phyloP scores from a whole-genome alignment of 2,888 invertebrate genomes.

The Antheraea yamamai region DNA sequence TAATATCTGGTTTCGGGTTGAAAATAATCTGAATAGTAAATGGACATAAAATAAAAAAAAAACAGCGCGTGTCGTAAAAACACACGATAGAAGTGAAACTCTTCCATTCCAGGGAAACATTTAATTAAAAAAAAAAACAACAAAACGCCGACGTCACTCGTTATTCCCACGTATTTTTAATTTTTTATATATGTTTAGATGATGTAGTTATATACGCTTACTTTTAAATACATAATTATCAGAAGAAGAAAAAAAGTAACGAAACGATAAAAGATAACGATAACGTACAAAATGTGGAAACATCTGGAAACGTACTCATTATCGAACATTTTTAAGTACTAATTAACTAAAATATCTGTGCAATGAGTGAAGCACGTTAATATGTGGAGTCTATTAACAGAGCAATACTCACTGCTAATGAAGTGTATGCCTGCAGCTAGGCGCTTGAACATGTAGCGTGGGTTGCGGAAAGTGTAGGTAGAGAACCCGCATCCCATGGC shows the following conservation, averaged over 20 bases:
- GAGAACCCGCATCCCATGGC: constrained; percentile 91
- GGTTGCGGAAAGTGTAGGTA: constrained; percentile 91
- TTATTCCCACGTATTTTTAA: no score
- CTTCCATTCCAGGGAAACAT: no score
- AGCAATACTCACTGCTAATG: constrained; percentile 85
- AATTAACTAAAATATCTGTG: constrained; percentile 9
- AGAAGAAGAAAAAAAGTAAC: not conserved
- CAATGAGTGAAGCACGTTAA: constrained; percentile 7
- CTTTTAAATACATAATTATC: not conserved
- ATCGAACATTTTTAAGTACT: not conserved
- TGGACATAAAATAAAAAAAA: not conserved
- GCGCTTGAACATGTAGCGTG: constrained; percentile 94
- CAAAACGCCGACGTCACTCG: no score
- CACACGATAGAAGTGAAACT: no score
- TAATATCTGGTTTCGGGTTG: not conserved
- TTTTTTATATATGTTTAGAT: no score
- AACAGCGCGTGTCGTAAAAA: not conserved
- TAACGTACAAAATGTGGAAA: not conserved
- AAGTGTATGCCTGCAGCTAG: constrained; percentile 92
- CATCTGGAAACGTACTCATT: not conserved
- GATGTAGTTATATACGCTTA: not conserved
- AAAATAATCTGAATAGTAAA: not conserved
- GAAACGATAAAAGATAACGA: not conserved
- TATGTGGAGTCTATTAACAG: constrained; percentile 5
- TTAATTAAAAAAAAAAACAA: no score